Evolutionary conservation across 2,797 vertebrate genomes (phyloP).

Genomic region (Falco concolor): DNA sequence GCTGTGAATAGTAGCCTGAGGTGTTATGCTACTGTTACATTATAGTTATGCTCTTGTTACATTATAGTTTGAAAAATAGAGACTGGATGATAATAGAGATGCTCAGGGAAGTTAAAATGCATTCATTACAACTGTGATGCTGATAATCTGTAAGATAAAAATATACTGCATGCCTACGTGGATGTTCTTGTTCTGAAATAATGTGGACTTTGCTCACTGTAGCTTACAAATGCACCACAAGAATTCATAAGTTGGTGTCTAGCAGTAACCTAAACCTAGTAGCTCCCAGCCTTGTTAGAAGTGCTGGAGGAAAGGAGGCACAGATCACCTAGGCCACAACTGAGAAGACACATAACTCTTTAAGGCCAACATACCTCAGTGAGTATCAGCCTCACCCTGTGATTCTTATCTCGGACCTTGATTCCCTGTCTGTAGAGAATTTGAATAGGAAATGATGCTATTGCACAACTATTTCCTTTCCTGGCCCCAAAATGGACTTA

Average conservation of each 20-base stretch:
- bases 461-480: slow-evolving; percentile 50
- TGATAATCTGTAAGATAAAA: background rate
- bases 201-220: background rate
- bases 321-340: background rate
- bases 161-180: background rate
- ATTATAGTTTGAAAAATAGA: background rate
- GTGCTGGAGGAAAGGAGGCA: background rate
- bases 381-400: background rate
- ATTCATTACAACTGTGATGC: background rate
- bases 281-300: background rate
- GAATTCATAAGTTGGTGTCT: background rate
- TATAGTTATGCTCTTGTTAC: background rate
- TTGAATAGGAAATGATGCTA: slow-evolving; percentile 26
- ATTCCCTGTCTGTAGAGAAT: background rate
- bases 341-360: background rate
- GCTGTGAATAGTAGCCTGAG: background rate
- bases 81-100: background rate
- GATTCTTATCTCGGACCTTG: background rate
- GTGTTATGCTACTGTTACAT: background rate
- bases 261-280: background rate
- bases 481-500: background rate
- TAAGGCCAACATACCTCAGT: background rate
- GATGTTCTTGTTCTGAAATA: background rate
- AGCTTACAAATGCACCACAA: background rate
- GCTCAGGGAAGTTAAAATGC: background rate